These are phyloP conservation scores for Delichon dasypus DNA, from an alignment of 2,797 vertebrate species.

Conservation along the genomic window DNA sequence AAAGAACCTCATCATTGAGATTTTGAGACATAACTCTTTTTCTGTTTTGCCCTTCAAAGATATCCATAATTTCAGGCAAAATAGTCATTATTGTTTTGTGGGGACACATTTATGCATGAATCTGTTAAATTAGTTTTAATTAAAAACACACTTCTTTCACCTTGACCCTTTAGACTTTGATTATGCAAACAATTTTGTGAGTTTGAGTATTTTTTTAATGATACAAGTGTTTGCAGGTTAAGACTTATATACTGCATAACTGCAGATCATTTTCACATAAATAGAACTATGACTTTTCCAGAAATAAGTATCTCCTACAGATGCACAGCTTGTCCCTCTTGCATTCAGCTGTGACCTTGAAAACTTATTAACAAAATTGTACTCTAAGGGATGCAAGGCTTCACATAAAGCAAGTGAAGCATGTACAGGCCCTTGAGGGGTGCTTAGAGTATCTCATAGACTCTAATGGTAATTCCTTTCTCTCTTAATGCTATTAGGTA, in stretches of 20 bases:
- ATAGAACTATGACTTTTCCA: background rate
- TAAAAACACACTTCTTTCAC: background rate
- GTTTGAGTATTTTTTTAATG: background rate
- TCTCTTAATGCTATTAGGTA: slow-evolving; percentile 38
- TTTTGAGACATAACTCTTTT: background rate
- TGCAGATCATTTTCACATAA: background rate
- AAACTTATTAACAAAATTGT: slow-evolving; percentile 38
- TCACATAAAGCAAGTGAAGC: slow-evolving; percentile 50
- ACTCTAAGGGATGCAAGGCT: background rate
- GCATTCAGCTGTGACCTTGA: slow-evolving; percentile 42
- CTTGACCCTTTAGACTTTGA: background rate
- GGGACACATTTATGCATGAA: background rate
- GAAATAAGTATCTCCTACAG: background rate
- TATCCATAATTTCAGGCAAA: background rate
- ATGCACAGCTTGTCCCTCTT: background rate
- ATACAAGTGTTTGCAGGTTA: background rate
- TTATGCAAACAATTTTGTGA: background rate
- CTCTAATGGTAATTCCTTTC: slow-evolving; percentile 45
- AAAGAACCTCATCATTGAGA: background rate
- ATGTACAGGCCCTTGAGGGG: slow-evolving; percentile 34
- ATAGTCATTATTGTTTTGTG: background rate
- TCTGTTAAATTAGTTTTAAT: background rate
- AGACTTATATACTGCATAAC: background rate
- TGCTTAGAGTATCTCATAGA: slow-evolving; percentile 19
- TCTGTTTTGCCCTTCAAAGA: background rate